phyloP scores from a whole-genome alignment of 2,888 invertebrate genomes.

The Azorinus chamasolen region DNA sequence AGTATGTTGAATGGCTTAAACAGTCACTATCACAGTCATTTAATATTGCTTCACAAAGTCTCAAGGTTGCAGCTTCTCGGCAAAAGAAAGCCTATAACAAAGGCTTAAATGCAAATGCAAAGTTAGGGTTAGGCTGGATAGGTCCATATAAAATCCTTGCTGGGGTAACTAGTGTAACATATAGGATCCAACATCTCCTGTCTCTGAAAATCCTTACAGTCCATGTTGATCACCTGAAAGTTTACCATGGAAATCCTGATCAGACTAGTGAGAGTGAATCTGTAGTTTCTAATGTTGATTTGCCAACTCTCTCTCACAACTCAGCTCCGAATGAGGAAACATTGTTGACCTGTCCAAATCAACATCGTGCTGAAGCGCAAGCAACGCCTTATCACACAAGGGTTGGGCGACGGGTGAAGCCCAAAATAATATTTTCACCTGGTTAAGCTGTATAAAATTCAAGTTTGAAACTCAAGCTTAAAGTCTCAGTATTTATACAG shows the following conservation, averaged over 20 bases:
- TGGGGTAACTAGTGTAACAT: slow-evolving; percentile 20
- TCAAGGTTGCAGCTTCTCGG: slow-evolving; percentile 6
- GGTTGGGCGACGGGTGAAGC: too few relatives aligned
- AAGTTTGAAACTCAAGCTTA: too few relatives aligned
- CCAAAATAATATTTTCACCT: too few relatives aligned
- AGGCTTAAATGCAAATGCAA: slow-evolving; percentile 15
- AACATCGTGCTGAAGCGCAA: too few relatives aligned
- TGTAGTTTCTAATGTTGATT: too few relatives aligned
- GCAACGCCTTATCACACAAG: too few relatives aligned
- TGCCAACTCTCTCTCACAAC: too few relatives aligned
- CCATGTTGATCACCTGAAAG: slow-evolving; percentile 45
- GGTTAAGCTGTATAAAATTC: too few relatives aligned
- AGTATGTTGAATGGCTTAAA: slow-evolving; percentile 15
- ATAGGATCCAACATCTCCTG: slow-evolving; percentile 12
- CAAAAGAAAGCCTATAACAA: slow-evolving; percentile 13
- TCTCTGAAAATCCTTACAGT: slow-evolving; percentile 3
- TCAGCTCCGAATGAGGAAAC: too few relatives aligned
- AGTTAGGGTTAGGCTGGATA: slow-evolving; percentile 33
- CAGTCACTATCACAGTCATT: slow-evolving; percentile 88
- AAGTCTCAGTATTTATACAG: too few relatives aligned
- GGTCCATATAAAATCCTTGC: slow-evolving; percentile 35
- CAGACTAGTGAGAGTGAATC: too few relatives aligned
- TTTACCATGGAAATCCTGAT: slow-evolving; percentile 9
- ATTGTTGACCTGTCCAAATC: too few relatives aligned
- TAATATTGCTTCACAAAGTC: not conserved